Conservation (phyloP, 2,888 invertebrate genomes). For the Arge pagana region DNA sequence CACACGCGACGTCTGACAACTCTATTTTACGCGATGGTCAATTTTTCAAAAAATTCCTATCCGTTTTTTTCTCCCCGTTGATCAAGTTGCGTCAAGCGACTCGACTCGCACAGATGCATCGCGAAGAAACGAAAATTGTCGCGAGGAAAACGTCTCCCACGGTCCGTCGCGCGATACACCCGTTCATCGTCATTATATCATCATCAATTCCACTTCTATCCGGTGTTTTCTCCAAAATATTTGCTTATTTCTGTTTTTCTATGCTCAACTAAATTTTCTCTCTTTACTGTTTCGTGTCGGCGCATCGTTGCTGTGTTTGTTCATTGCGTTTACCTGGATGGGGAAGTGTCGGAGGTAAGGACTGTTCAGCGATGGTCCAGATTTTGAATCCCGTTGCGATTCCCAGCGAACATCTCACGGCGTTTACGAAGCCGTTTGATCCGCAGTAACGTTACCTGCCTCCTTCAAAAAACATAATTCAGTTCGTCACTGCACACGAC, state of each 20-base stretch:
- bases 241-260: background rate
- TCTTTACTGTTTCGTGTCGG: background rate
- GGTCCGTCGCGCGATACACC: too few species aligned
- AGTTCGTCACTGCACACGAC: slow-evolving; percentile 14
- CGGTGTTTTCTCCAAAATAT: background rate
- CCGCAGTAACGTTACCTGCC: slow-evolving; percentile 34
- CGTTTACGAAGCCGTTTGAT: slow-evolving; percentile 17
- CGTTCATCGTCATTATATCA: too few species aligned
- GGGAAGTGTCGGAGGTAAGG: slow-evolving; percentile 21
- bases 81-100: too few species aligned
- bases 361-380: slow-evolving; percentile 21
- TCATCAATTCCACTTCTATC: slow-evolving; percentile 11
- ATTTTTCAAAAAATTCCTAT: too few species aligned
- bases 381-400: slow-evolving; percentile 18
- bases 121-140: background rate
- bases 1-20: too few species aligned
- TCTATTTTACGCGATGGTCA: too few species aligned
- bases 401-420: slow-evolving; percentile 18
- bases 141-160: background rate
- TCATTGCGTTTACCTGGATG: slow-evolving; percentile 16
- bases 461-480: slow-evolving; percentile 35
- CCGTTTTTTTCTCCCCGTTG: too few species aligned
- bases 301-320: slow-evolving; percentile 1
- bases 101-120: too few species aligned
- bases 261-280: background rate